Evolutionary conservation across 2,888 invertebrate species (phyloP).

Genomic region (Magallana nippona): DNA sequence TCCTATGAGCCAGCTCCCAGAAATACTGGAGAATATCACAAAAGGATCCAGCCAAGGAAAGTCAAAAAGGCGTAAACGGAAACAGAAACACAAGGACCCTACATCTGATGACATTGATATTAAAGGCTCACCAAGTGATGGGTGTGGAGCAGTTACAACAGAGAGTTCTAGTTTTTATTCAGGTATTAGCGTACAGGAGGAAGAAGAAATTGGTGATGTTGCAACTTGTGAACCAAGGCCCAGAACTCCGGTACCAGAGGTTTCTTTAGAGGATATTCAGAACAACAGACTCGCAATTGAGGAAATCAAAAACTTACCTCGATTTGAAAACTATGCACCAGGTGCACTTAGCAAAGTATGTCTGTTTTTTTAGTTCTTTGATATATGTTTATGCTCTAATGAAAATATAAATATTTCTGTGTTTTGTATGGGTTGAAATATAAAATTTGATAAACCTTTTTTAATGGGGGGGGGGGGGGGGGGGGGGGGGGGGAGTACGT

Average conservation of each 20-base stretch:
- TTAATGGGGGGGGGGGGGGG: no score
- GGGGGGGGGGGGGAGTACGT: no score
- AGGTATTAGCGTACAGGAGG: slow-evolving; percentile 12
- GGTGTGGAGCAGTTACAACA: slow-evolving; percentile 32
- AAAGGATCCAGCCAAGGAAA: slow-evolving; percentile 14
- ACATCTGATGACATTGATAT: slow-evolving; percentile 31
- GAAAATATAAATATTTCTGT: not conserved
- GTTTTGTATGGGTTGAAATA: not conserved
- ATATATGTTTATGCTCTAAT: not conserved
- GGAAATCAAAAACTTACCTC: slow-evolving; percentile 67
- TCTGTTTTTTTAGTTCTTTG: not conserved
- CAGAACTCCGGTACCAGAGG: slow-evolving; percentile 28
- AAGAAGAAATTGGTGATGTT: not conserved
- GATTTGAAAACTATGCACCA: slow-evolving; percentile 71
- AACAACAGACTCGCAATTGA: slow-evolving; percentile 66
- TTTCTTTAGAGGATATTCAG: slow-evolving; percentile 67
- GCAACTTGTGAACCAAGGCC: slow-evolving; percentile 1
- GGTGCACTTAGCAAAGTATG: slow-evolving; percentile 72
- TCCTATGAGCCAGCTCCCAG: slow-evolving; percentile 70
- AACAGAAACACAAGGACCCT: not conserved
- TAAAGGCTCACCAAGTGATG: slow-evolving; percentile 43
- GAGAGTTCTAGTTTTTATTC: not conserved
- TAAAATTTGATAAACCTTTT: not conserved
- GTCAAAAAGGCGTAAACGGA: slow-evolving; percentile 39
- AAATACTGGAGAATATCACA: slow-evolving; percentile 62